Conservation (phyloP, 2,888 invertebrate species). For the Lagria hirta region DNA sequence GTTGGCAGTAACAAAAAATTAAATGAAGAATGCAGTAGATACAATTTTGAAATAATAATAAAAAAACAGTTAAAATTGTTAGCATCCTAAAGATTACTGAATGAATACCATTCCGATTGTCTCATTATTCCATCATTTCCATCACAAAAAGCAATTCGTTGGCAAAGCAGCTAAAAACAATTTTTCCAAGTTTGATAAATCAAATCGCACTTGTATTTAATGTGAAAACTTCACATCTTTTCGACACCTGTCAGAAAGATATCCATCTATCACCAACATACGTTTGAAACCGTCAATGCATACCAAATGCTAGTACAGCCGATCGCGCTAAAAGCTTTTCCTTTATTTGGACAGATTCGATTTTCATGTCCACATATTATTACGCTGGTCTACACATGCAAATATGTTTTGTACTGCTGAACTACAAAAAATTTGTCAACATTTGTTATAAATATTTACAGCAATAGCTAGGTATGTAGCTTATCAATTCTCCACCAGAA, state of each 20-base stretch:
- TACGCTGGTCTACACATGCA: constrained; percentile 17
- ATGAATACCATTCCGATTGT: constrained; percentile 4
- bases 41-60: too few species aligned
- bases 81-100: too few species aligned
- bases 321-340: constrained; percentile 29
- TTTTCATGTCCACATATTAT: constrained; percentile 22
- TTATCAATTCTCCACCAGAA: not conserved
- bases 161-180: constrained; percentile 30
- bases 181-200: constrained; percentile 35
- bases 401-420: constrained; percentile 16
- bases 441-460: constrained; percentile 8
- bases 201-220: constrained; percentile 41
- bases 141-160: constrained; percentile 17
- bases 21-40: too few species aligned
- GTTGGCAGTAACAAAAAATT: too few species aligned
- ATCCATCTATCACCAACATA: constrained; percentile 41
- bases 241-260: constrained; percentile 43
- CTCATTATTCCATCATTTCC: constrained; percentile 13
- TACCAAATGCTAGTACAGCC: constrained; percentile 36
- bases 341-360: constrained; percentile 29
- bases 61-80: too few species aligned
- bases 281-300: constrained; percentile 38
- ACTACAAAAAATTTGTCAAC: constrained; percentile 16
- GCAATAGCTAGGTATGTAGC: too few species aligned
- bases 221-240: constrained; percentile 43